A percentile compares a stretch with the other conserved stretches of the same genome.
Evolutionary conservation across 2,113 vertebrate species (phyloP).

Genomic region (Diadophis punctatus): DNA sequence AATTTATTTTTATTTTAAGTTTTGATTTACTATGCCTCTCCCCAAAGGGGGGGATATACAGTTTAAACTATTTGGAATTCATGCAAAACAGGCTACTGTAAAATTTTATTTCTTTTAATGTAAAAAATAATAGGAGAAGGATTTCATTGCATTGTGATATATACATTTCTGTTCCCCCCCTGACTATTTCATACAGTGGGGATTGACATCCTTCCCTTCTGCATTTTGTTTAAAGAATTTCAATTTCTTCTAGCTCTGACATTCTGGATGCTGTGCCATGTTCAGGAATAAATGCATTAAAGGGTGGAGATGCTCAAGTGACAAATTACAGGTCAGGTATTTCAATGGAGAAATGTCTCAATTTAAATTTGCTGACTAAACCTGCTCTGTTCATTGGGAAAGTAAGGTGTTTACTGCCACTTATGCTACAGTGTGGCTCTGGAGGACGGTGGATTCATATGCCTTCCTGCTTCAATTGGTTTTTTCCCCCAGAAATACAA

Average conservation of each 20-base stretch:
- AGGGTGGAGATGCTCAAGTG: slow-evolving; percentile 15
- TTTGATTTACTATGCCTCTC: neutral
- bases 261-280: neutral
- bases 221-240: slow-evolving; percentile 7
- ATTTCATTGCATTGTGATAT: neutral
- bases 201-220: neutral
- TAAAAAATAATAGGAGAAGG: neutral
- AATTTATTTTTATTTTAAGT: neutral
- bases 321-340: neutral
- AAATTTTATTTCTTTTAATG: neutral
- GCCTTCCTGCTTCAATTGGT: neutral
- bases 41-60: neutral
- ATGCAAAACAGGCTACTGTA: neutral
- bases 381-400: neutral
- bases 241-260: neutral
- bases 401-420: neutral
- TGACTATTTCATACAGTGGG: neutral
- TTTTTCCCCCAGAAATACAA: neutral
- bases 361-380: neutral
- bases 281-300: slow-evolving; percentile 7
- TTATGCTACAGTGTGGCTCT: fast-evolving
- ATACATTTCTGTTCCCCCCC: neutral
- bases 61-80: neutral
- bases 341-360: slow-evolving; percentile 14
- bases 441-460: neutral